Conservation (phyloP, 2,888 invertebrate species). For the Linnaemya vulpina region DNA sequence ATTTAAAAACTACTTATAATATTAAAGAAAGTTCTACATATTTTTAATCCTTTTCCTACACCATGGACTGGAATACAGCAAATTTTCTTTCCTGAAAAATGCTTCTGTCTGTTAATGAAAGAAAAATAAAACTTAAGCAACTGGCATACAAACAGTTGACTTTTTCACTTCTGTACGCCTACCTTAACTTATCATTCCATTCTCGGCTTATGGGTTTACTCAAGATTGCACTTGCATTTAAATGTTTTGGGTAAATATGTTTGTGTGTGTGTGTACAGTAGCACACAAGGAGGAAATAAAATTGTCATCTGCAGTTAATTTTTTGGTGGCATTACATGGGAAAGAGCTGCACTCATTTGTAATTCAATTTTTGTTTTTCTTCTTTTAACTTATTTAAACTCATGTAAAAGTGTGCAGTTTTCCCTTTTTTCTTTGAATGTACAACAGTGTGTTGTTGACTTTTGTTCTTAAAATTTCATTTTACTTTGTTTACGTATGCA, state of each 20-base stretch:
- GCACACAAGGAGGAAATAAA: not conserved
- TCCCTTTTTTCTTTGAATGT: constrained; percentile 17
- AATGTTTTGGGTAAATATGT: not conserved
- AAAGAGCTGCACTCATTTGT: constrained; percentile 48
- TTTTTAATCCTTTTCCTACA: not conserved
- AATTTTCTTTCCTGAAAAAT: not conserved
- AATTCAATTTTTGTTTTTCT: constrained; percentile 44
- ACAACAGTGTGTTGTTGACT: constrained; percentile 23
- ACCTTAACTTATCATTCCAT: constrained; percentile 24
- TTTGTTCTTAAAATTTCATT: constrained; percentile 21
- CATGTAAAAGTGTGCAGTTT: constrained; percentile 41
- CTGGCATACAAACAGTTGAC: constrained; percentile 66
- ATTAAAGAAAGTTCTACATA: no score
- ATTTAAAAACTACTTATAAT: no score
- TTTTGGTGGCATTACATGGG: constrained; percentile 11
- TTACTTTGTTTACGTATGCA: constrained; percentile 6
- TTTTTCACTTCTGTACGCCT: constrained; percentile 50
- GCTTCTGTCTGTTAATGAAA: constrained; percentile 20
- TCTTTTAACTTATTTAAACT: constrained; percentile 51
- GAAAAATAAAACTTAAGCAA: constrained; percentile 71
- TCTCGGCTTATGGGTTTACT: not conserved
- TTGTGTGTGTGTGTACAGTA: not conserved
- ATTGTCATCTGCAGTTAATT: not conserved
- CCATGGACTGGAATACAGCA: no score
- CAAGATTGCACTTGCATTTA: constrained; percentile 42